phyloP scores from a whole-genome alignment of 2,888 invertebrate genomes.

The Microctonus aethiopoides region DNA sequence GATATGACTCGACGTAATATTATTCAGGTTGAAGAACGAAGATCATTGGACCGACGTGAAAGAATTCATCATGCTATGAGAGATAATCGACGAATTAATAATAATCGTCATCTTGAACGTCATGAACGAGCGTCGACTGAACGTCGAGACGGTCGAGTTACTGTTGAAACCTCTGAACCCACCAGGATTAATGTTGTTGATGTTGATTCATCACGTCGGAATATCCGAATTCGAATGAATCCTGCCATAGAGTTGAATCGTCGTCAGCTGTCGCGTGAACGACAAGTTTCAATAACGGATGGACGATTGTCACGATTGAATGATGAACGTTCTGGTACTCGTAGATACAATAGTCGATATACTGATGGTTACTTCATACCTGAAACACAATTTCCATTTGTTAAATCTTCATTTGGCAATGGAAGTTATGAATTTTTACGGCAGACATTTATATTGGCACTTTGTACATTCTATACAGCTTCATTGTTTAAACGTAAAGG shows the following conservation, averaged over 20 bases:
- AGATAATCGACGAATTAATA: background rate
- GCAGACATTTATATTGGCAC: conserved; percentile 49
- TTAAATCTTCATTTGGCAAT: conserved; percentile 4
- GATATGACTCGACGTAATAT: background rate
- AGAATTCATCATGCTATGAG: conserved; percentile 12
- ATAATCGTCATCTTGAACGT: conserved; percentile 15
- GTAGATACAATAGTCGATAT: conserved; percentile 6
- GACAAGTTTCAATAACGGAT: background rate
- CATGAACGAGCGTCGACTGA: conserved; percentile 20
- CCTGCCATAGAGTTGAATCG: conserved; percentile 25
- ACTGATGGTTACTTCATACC: conserved; percentile 17
- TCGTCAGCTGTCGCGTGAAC: conserved; percentile 23
- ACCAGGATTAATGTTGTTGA: background rate
- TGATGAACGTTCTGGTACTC: conserved; percentile 8
- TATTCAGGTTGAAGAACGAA: conserved; percentile 13
- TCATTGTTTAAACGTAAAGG: conserved; percentile 53
- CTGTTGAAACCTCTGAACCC: background rate
- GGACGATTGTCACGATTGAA: conserved; percentile 5
- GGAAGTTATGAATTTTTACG: conserved; percentile 47
- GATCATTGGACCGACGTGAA: background rate
- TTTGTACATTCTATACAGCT: conserved; percentile 56
- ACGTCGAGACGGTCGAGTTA: conserved; percentile 12
- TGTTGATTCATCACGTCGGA: conserved; percentile 28
- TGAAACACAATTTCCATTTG: conserved; percentile 19
- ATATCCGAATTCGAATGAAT: background rate